These are phyloP conservation scores for Eleginops maclovinus DNA, from an alignment of 2,113 vertebrate genomes.

Conservation along the genomic window DNA sequence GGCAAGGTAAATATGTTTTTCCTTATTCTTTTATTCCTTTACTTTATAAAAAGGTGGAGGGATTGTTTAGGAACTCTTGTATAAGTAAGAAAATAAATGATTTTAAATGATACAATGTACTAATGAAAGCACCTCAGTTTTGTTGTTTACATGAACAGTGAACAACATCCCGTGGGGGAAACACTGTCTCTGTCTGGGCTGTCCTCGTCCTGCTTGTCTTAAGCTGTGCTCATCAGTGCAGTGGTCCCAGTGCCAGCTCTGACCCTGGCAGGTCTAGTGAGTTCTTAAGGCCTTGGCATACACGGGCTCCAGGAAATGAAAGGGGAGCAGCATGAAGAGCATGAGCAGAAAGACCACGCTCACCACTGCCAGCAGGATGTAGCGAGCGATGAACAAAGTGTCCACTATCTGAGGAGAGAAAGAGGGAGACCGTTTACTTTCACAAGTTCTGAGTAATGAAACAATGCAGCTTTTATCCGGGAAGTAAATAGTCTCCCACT, in stretches of 20 bases:
- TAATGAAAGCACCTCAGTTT: not conserved
- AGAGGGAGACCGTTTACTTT: not conserved
- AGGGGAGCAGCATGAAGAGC: slow-evolving; percentile 88
- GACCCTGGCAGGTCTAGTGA: slow-evolving; percentile 65
- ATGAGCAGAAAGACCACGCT: slow-evolving; percentile 82
- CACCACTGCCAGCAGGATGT: slow-evolving; percentile 86
- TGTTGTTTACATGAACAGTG: slow-evolving; percentile 1
- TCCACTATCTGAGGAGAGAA: slow-evolving; percentile 87
- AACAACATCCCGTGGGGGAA: not conserved
- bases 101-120: not conserved
- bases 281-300: slow-evolving; percentile 87
- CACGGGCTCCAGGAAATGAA: slow-evolving; percentile 89
- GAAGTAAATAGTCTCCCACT: not conserved
- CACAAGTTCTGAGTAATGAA: not conserved
- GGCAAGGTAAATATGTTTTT: not conserved
- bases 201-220: slow-evolving; percentile 45
- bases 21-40: not conserved
- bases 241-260: slow-evolving; percentile 45
- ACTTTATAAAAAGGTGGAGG: too few relatives aligned
- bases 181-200: slow-evolving; percentile 29
- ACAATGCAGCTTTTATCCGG: not conserved
- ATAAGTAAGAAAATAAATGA: not conserved
- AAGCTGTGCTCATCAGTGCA: slow-evolving; percentile 37
- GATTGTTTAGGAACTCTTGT: not conserved
- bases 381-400: slow-evolving; percentile 90